phyloP scores from a whole-genome alignment of 1,140 invertebrate species.

The Drosophila biarmipes region DNA sequence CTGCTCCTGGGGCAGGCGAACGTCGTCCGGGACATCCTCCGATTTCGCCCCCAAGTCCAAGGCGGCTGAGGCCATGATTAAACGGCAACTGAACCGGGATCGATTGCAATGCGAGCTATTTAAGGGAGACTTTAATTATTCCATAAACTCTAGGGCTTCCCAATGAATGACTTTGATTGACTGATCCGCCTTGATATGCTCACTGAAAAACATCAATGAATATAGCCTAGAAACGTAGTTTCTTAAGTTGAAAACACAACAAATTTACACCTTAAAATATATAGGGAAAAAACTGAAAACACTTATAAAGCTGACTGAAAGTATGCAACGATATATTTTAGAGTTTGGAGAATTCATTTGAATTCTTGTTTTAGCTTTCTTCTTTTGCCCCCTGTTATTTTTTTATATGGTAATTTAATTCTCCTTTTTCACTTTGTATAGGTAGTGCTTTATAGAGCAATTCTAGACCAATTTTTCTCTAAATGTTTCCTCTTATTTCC shows the following conservation, averaged over 20 bases:
- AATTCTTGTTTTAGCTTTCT: too few species aligned
- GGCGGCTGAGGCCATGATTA: conserved; percentile 24
- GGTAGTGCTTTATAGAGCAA: too few species aligned
- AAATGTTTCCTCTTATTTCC: background rate
- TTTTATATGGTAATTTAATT: too few species aligned
- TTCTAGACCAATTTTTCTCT: background rate
- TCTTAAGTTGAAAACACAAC: too few species aligned
- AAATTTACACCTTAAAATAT: too few species aligned
- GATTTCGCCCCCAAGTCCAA: conserved; percentile 2
- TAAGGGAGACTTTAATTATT: conserved; percentile 47
- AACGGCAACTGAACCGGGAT: background rate
- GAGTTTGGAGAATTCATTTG: too few species aligned
- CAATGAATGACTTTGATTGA: conserved; percentile 15
- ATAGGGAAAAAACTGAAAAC: too few species aligned
- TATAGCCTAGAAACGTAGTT: too few species aligned
- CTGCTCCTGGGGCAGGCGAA: conserved; percentile 64
- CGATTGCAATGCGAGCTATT: background rate
- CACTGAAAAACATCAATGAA: background rate
- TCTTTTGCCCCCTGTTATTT: too few species aligned
- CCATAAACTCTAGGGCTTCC: conserved; percentile 27
- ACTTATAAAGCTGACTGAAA: too few species aligned
- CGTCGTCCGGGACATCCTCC: conserved; percentile 30
- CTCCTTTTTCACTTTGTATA: too few species aligned
- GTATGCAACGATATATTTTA: too few species aligned
- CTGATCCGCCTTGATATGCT: background rate